Conservation (phyloP, 2,797 vertebrate genomes). For the Gadopsis bispinosus region DNA sequence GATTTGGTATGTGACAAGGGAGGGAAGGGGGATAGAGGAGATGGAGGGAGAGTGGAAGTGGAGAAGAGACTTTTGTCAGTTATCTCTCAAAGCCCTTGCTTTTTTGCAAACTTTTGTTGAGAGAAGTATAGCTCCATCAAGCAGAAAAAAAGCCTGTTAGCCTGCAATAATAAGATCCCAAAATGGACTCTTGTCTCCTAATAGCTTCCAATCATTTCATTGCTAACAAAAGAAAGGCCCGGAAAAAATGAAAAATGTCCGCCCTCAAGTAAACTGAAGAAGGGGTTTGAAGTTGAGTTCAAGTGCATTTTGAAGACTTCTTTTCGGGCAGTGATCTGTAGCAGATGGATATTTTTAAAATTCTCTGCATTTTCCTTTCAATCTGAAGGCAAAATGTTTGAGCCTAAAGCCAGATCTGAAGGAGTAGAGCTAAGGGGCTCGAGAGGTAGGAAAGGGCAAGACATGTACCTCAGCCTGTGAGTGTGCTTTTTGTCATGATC, state of each 20-base stretch:
- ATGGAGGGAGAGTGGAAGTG: constrained; percentile 11
- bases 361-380: constrained; percentile 36
- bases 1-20: constrained; percentile 30
- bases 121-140: constrained; percentile 23
- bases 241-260: constrained; percentile 37
- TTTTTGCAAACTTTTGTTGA: constrained; percentile 41
- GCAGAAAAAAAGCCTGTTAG: constrained; percentile 33
- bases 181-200: constrained; percentile 48
- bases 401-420: constrained; percentile 27
- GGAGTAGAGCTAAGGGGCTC: not conserved
- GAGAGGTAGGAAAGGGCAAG: not conserved
- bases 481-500: constrained; percentile 22
- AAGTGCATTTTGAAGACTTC: constrained; percentile 40
- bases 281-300: constrained; percentile 45
- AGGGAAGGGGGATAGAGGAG: constrained; percentile 6
- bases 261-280: constrained; percentile 49
- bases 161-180: constrained; percentile 39
- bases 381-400: constrained; percentile 35
- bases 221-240: constrained; percentile 10
- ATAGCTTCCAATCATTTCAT: constrained; percentile 54
- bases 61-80: constrained; percentile 20
- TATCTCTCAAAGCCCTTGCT: constrained; percentile 32
- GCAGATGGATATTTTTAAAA: constrained; percentile 59
- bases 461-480: not conserved
- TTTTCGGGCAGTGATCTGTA: constrained; percentile 54